Evolutionary conservation across 2,797 vertebrate species (phyloP), one percentile per base, ranked within the genome.

Genomic region (Vultur gryphus): DNA sequence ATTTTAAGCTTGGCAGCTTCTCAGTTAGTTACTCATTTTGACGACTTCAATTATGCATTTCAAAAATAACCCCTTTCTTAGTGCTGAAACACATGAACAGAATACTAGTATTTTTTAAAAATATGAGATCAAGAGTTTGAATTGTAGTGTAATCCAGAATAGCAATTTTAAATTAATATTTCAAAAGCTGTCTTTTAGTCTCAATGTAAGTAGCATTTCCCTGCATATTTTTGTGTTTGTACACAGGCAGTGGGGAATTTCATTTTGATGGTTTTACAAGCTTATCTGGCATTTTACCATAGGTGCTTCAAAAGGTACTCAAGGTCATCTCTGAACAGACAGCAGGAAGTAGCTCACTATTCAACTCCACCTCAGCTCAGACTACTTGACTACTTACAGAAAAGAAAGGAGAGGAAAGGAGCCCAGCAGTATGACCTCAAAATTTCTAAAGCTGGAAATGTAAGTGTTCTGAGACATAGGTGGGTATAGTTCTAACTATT

Each of bases 391-490:
- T 99, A 99, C 98, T 98, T 99, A 88, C 99, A 99, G 97, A 99
- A 99, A 97, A 99, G 99, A 95, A 99, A 99, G 93, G 99, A 99
- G 95, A 99, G 99, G 97, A 99, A 99, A 98, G 97, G 98, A 79
- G 97, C 98, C 52, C 99, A 99, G 62, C 99, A 98, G 69, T 98
- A 99, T 94, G 99, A 99, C 98, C 99, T 99, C 81, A 99, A 99
- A 98, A 99, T 99, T 98, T 99, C 99, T 95, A 99, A 99, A 98
- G 98, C 99, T 93, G 99, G 99, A 98, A 99, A 99, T 67, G 99
- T 99, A 95, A 98, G 99, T 96, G 52, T 37, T 49, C 76, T 51
- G 31, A 67, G 35, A 51, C 41, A 24, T 75, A 55, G n/a, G 16
- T 46, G 37, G 17, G 7, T 52, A 26, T 72, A 39, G n/a, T 72